Base-by-base conservation (phyloP, 1,140 invertebrate species). In the Himalopsyche phryganea region DNA sequence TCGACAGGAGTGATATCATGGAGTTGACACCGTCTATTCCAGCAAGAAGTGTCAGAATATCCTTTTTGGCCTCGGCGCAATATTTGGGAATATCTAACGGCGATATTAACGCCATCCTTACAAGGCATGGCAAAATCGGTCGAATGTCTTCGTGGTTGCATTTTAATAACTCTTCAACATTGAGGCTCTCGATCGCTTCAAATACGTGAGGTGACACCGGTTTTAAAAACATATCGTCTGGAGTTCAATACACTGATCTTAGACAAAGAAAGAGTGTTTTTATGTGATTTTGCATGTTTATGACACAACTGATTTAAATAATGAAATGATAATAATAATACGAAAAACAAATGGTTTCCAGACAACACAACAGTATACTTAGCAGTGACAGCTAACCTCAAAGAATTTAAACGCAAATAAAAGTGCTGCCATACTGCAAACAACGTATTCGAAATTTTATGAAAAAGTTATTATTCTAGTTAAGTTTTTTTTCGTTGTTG, bases 21-120 rank as follows among this genome's bases (percentile, higher is more conserved):
- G 92, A 91, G 75, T 98, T 98, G 0, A 97, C 94, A 20, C 92
- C 83, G 73, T 97, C 94, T 60, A 96, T 91, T 2, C 91, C 91
- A 1, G 92, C 92, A 0, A 98, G 77, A 23, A 96, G 83, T 10
- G 90, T 90, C 0, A 97, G 73, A 42, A 97, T 91, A 65, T 90
- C 86, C 71, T 94, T 94, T 61, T 92, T 85, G 7, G 86, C 87
- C 65, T 89, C 85, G 4, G 86, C 84, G 72, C 93, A 96, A 36
- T 88, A 84, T 64, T 83, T 83, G 0, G 91, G 92, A 49, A 86
- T 86, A 73, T 96, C 94, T 17, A 94, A 72, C 5, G 92, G 90
- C 20, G 88, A 88, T 62, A 96, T 94, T 0, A 96, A 76, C 58
- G 92, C 92, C 91, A 96, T 96, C 47, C 94, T 83, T 47, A 91